A percentile compares a stretch with the other conserved stretches of the same genome.
Conservation (phyloP, 2,113 vertebrate genomes). For the Elgaria multicarinata region DNA sequence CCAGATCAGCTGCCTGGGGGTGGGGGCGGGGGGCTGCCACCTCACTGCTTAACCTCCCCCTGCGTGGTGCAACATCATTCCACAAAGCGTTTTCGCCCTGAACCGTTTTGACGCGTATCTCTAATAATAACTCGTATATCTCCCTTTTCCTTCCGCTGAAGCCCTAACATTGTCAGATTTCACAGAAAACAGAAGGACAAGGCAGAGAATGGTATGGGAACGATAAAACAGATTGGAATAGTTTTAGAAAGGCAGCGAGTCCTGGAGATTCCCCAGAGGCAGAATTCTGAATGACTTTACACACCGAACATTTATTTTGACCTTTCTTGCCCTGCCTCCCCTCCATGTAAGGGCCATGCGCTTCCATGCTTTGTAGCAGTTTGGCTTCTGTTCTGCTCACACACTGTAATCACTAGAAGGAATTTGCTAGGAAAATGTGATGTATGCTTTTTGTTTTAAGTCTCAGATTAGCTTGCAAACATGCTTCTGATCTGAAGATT, state of each 20-base stretch:
- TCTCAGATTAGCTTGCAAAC: background rate
- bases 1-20: too few species aligned
- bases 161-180: background rate
- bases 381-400: background rate
- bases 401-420: background rate
- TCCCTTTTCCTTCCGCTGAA: background rate
- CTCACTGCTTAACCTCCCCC: background rate
- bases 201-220: background rate
- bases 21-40: too few species aligned
- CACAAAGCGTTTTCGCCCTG: background rate
- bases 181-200: background rate
- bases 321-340: background rate
- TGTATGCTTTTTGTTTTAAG: background rate
- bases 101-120: background rate
- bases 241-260: background rate
- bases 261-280: background rate
- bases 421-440: background rate
- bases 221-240: background rate
- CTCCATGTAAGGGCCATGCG: too few species aligned
- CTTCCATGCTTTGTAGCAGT: background rate
- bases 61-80: background rate
- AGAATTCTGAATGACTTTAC: background rate
- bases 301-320: background rate
- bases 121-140: background rate
- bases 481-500: background rate